Percentiles rank a stretch among this genome's conserved stretches.
Evolutionary conservation across 2,888 invertebrate genomes (phyloP).

Genomic region (Pollenia amentaria): DNA sequence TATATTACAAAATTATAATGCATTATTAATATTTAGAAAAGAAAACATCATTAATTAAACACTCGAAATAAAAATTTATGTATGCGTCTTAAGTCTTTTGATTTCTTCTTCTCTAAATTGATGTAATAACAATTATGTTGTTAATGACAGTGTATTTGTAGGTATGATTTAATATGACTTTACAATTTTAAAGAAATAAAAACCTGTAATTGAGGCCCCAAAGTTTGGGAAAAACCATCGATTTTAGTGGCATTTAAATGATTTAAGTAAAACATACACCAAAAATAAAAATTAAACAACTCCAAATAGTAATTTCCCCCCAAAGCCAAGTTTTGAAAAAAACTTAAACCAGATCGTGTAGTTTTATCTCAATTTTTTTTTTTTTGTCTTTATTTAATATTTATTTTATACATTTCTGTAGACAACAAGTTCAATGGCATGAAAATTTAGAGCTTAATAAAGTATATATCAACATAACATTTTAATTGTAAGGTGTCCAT

Average conservation of each 20-base stretch:
- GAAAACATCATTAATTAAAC: no score
- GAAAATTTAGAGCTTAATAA: slow-evolving; percentile 66
- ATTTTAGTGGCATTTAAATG: slow-evolving; percentile 3
- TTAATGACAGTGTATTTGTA: background rate
- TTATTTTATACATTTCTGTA: background rate
- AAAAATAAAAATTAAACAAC: background rate
- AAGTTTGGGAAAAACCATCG: slow-evolving; percentile 9
- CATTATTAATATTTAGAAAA: no score
- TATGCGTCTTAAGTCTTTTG: slow-evolving; percentile 23
- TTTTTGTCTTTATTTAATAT: background rate
- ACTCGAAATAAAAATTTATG: background rate
- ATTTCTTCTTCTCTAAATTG: background rate
- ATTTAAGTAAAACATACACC: slow-evolving; percentile 15
- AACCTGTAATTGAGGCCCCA: background rate
- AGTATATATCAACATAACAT: slow-evolving; percentile 77
- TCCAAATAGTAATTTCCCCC: slow-evolving; percentile 31
- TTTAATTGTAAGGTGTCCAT: slow-evolving; percentile 74
- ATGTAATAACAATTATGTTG: background rate
- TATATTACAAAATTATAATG: no score
- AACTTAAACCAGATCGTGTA: slow-evolving; percentile 60
- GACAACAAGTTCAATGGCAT: slow-evolving; percentile 82
- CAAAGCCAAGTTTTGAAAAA: slow-evolving; percentile 34
- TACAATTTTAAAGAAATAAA: no score
- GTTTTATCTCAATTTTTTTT: slow-evolving; percentile 9
- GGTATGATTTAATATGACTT: no score